Evolutionary conservation across 1,140 invertebrate species (phyloP), one percentile per base, ranked within the genome.

Genomic region (Sitophilus oryzae): DNA sequence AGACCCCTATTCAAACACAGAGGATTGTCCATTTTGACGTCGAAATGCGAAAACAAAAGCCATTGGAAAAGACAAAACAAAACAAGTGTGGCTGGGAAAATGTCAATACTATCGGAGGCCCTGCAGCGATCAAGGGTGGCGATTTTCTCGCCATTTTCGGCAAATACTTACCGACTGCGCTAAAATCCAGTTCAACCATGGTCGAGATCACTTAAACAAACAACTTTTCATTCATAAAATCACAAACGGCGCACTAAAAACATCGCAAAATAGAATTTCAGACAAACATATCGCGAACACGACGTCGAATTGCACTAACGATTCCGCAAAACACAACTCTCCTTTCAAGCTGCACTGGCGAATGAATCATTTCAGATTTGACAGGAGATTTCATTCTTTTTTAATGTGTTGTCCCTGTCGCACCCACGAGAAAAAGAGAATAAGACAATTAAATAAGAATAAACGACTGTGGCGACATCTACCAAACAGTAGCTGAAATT

Each of bases 161-260:
- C 49, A 50, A 47, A 38, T 56, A 63, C 67, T 65, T 59, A 69
- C 67, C 66, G 37, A 61, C 57, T 16, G 64, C 57, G 18, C 64
- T 65, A 54, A 66, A 69, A 59, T 67, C 62, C 49, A 67, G 56
- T 37, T 69, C 60, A 8, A 67, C 65, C 67, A 69, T 69, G 50
- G 34, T 60, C 23, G n/a, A 46, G 16, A 40, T 44, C 45, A 55
- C 44, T 52, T 47, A 37, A 44, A 57, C 41, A 48, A 15, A 51
- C 35, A 44, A 60, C 36, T 63, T 64, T 64, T 62, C 56, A 64
- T 64, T 64, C 56, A 66, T 57, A 55, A 66, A 62, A 49, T 52
- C 40, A n/a, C 21, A 35, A 50, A 41, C 19, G 43, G 46, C 51
- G 30, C 23, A 48, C 22, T 48, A 37, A 54, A 48, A 16, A 40